Evolutionary conservation across 1,140 invertebrate genomes (phyloP).

Genomic region (Copidosoma floridanum): DNA sequence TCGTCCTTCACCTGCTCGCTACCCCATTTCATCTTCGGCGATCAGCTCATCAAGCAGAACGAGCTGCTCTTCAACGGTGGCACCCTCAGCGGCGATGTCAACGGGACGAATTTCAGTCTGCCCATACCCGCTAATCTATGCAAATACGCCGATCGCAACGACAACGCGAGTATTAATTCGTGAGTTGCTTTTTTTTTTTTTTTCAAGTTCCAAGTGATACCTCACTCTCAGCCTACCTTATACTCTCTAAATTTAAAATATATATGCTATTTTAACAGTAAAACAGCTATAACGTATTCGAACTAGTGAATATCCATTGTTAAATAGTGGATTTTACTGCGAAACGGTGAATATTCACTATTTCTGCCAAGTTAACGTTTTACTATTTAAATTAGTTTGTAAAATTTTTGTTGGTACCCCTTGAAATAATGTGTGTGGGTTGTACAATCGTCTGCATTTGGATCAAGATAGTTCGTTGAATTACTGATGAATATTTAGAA

Average conservation of each 20-base stretch:
- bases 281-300: not conserved
- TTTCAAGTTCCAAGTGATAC: too few species aligned
- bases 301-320: too few species aligned
- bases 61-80: constrained; percentile 58
- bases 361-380: too few species aligned
- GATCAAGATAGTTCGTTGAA: too few species aligned
- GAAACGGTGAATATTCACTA: too few species aligned
- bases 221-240: not conserved
- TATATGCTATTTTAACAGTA: not conserved
- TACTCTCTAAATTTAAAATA: not conserved
- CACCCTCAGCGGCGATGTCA: constrained; percentile 28
- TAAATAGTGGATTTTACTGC: too few species aligned
- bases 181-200: constrained; percentile 31
- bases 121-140: constrained; percentile 51
- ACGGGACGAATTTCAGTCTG: constrained; percentile 41
- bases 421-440: too few species aligned
- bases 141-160: constrained; percentile 34
- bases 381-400: too few species aligned
- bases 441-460: too few species aligned
- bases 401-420: too few species aligned
- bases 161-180: constrained; percentile 43
- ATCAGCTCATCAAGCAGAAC: constrained; percentile 67
- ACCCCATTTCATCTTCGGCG: constrained; percentile 78
- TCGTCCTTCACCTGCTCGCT: constrained; percentile 85
- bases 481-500: too few species aligned